Percentiles rank a stretch among this genome's conserved stretches.
Conservation (phyloP, 2,797 vertebrate species). For the Jordanella pulchra region DNA sequence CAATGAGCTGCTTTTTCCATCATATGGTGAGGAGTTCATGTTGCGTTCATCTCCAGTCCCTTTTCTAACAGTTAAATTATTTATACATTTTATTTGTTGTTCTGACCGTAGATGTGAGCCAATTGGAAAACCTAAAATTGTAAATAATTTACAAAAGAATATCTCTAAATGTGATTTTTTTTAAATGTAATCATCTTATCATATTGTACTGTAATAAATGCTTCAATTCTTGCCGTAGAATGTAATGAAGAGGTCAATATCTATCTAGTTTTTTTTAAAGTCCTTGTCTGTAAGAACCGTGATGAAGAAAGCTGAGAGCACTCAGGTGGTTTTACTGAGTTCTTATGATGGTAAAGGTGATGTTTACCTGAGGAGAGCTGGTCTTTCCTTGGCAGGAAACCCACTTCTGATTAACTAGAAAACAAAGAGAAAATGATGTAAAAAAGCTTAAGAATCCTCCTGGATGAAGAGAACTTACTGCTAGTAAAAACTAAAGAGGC, state of each 20-base stretch:
- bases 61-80: background rate
- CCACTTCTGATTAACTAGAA: conserved; percentile 70
- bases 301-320: background rate
- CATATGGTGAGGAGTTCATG: no score
- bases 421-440: conserved; percentile 10
- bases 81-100: no score
- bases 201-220: no score
- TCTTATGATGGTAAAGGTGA: background rate
- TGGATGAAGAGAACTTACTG: no score
- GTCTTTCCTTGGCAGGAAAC: conserved; percentile 51
- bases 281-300: no score
- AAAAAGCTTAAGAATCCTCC: background rate
- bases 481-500: no score
- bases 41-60: background rate
- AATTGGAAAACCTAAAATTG: background rate
- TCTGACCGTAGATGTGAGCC: no score
- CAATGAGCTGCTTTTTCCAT: no score
- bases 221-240: no score
- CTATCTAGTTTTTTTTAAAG: no score
- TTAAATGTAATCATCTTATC: no score
- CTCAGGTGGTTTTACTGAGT: background rate
- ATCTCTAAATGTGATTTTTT: background rate
- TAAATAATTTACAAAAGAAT: background rate
- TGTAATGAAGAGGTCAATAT: no score
- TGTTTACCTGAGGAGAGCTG: conserved; percentile 49